Evolutionary conservation across 2,113 vertebrate species (phyloP).

Genomic region (Polypterus senegalus): DNA sequence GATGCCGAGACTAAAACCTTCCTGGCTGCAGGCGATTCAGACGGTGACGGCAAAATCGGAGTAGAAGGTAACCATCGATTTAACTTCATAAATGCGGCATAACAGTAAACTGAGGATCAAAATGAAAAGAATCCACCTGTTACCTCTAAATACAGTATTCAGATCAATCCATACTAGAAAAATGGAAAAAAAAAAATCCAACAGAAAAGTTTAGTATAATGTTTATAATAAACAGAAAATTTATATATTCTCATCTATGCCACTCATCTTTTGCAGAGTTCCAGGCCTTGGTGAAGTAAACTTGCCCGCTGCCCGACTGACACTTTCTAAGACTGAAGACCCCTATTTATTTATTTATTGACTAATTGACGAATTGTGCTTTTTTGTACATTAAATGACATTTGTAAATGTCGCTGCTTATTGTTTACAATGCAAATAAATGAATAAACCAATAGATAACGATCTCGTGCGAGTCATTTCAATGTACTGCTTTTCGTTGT

Average conservation of each 20-base stretch:
- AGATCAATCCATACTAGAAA: no score
- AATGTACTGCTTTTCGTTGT: no score
- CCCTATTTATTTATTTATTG: background rate
- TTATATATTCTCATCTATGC: no score
- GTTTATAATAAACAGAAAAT: no score
- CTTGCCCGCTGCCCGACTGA: background rate
- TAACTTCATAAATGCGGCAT: no score
- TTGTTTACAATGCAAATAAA: background rate
- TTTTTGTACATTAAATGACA: conserved; percentile 4
- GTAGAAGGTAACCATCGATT: conserved; percentile 2
- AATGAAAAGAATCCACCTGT: no score
- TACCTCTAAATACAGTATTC: no score
- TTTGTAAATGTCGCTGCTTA: background rate
- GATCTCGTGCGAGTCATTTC: background rate
- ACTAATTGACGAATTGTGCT: background rate
- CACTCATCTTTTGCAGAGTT: background rate
- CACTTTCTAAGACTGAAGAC: background rate
- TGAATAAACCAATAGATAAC: background rate
- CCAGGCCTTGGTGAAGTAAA: background rate
- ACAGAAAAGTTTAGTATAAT: no score
- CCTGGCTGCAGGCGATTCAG: conserved; percentile 7
- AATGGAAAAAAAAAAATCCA: no score
- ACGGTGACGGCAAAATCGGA: conserved; percentile 15
- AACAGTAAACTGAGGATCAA: no score
- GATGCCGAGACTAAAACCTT: conserved; percentile 3